A percentile compares a stretch with the other conserved stretches of the same genome.
phyloP scores from a whole-genome alignment of 2,888 invertebrate genomes.

The Leucophenga maculata region DNA sequence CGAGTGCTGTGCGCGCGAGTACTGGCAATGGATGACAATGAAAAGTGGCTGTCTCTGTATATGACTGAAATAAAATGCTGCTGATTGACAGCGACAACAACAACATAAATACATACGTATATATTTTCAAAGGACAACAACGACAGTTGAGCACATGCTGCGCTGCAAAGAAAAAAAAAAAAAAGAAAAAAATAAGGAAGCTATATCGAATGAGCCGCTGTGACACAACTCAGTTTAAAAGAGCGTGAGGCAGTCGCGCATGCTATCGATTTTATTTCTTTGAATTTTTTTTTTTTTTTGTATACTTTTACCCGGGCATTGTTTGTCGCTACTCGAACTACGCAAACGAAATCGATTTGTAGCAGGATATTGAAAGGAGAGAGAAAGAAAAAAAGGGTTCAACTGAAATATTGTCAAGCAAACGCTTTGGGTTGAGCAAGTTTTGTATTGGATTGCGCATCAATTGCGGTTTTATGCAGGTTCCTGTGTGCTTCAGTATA shows the following conservation, averaged over 20 bases:
- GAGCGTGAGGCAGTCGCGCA: constrained; percentile 1
- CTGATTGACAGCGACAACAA: constrained; percentile 56
- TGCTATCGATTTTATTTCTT: constrained; percentile 18
- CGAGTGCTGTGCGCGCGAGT: background rate
- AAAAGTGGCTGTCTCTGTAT: constrained; percentile 49
- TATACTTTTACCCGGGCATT: background rate
- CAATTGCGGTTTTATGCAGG: constrained; percentile 17
- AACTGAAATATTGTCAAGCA: background rate
- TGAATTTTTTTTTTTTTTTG: too few species aligned
- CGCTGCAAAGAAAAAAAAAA: too few species aligned
- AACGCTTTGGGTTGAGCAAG: background rate
- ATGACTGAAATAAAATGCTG: constrained; percentile 26
- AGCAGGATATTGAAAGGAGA: background rate
- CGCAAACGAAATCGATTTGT: background rate
- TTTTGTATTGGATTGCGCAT: background rate
- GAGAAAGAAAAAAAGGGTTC: constrained; percentile 12
- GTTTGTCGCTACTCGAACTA: background rate
- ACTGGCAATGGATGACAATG: too few species aligned
- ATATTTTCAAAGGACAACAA: constrained; percentile 23
- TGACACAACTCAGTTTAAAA: background rate
- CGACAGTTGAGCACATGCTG: constrained; percentile 31
- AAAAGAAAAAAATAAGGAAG: too few species aligned
- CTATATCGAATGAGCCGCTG: too few species aligned
- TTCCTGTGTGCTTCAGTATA: background rate
- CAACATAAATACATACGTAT: constrained; percentile 22